phyloP scores from a whole-genome alignment of 2,888 invertebrate species.

The Candidula unifasciata region DNA sequence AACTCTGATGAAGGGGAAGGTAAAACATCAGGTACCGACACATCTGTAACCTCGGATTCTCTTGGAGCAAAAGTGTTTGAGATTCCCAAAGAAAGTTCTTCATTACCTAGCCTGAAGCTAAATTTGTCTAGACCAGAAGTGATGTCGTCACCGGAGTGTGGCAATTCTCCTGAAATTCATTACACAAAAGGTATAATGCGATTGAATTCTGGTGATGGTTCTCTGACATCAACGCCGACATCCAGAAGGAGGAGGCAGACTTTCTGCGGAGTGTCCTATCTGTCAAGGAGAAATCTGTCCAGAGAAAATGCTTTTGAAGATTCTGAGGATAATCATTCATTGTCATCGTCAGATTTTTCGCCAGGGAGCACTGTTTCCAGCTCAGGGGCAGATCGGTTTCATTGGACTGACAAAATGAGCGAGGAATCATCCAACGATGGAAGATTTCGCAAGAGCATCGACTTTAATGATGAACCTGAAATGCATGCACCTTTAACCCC shows the following conservation, averaged over 20 bases:
- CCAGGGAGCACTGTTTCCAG: conserved; percentile 59
- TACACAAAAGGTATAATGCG: conserved; percentile 35
- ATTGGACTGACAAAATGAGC: conserved; percentile 65
- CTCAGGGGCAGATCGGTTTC: conserved; percentile 38
- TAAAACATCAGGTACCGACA: not conserved
- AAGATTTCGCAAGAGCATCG: conserved; percentile 57
- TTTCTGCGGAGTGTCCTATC: conserved; percentile 30
- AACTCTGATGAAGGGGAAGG: conserved; percentile 32
- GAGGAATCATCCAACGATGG: conserved; percentile 67
- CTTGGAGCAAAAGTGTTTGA: not conserved
- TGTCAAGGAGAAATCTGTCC: conserved; percentile 48
- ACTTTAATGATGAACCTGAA: conserved; percentile 64
- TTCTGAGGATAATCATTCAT: conserved; percentile 62
- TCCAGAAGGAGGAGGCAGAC: conserved; percentile 46
- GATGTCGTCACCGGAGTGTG: conserved; percentile 43
- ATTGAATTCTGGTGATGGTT: conserved; percentile 42
- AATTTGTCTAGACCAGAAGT: conserved; percentile 29
- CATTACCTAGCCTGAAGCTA: conserved; percentile 41
- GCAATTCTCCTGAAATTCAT: conserved; percentile 48
- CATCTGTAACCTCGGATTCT: not conserved
- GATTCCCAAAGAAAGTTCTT: conserved; percentile 39
- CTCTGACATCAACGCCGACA: conserved; percentile 53
- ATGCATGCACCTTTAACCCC: conserved; percentile 53
- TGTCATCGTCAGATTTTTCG: conserved; percentile 67
- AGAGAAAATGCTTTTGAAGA: conserved; percentile 53